Percentiles rank a stretch among this genome's conserved stretches.
Evolutionary conservation across 2,797 vertebrate species (phyloP).

Genomic region (Trachurus trachurus): DNA sequence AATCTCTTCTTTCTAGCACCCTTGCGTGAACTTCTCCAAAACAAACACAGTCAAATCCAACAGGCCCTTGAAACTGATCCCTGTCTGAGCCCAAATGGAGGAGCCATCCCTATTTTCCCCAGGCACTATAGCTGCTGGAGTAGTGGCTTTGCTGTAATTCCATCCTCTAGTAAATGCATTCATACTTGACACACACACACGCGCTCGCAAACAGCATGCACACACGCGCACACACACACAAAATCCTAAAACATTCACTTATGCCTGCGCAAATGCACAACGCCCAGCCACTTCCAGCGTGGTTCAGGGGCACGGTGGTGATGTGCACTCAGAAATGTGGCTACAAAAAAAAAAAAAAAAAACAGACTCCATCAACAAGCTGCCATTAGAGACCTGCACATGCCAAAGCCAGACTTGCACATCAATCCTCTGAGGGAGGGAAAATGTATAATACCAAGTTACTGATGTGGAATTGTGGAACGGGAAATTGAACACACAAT

Average conservation of each 20-base stretch:
- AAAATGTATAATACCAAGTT: conserved; percentile 45
- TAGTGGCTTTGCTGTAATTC: conserved; percentile 69
- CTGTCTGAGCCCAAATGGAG: conserved; percentile 64
- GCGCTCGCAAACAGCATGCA: conserved; percentile 20
- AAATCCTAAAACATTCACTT: conserved; percentile 50
- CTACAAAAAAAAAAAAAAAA: conserved; percentile 31
- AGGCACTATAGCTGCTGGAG: conserved; percentile 39
- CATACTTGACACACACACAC: conserved; percentile 49
- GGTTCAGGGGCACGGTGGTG: conserved; percentile 54
- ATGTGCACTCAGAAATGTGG: conserved; percentile 73
- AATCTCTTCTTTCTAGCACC: conserved; percentile 65
- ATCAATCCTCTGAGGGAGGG: conserved; percentile 52
- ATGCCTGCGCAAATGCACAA: conserved; percentile 61
- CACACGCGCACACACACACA: conserved; percentile 18
- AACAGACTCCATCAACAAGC: conserved; percentile 68
- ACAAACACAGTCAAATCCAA: conserved; percentile 72
- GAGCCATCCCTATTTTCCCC: conserved; percentile 54
- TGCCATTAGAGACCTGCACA: conserved; percentile 72
- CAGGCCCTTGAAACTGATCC: conserved; percentile 75
- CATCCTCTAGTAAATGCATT: conserved; percentile 70
- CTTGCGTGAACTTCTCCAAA: conserved; percentile 63
- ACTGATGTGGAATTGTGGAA: conserved; percentile 44
- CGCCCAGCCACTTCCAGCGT: conserved; percentile 65
- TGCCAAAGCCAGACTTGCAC: conserved; percentile 60
- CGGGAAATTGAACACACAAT: conserved; percentile 35